Evolutionary conservation across 2,113 vertebrate genomes (phyloP), one percentile per base, ranked within the genome.

Genomic region (Salvator merianae): DNA sequence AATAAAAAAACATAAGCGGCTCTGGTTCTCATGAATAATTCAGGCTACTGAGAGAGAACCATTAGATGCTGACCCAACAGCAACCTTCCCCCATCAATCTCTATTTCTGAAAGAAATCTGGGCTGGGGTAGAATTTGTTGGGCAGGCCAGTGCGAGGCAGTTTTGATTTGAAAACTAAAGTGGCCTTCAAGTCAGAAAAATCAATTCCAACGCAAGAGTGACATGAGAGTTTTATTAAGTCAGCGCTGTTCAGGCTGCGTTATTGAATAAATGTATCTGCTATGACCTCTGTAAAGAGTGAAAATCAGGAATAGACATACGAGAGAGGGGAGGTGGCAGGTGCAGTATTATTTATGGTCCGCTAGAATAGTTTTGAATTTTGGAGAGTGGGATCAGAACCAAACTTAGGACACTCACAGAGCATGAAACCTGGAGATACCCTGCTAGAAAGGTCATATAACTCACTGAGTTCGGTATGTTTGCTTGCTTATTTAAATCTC

Each of bases 141-240:
- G 93, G 88, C 93, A 9, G 75, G 87, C 20, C 43, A 87, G 82
- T 63, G 36, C 76, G 87, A 89, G 90, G 88, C 89, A 71, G 86
- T 83, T 93, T 92, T 95, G 95, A 96, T 94, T 94, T 95, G 95
- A 88, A 91, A 93, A 84, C 91, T 71, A 84, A 89, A 89, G 89
- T 88, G 86, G 88, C 90, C 92, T 87, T 93, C 82, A 73, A 89
- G 90, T 86, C 81, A 92, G 75, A 90, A 94, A 95, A 96, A 95
- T 96, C 92, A 94, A 94, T 96, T 93, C 90, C 87, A 93, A 93
- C 88, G 87, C 79, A 91, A 47, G 92, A 92, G 88, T 91, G 94
- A 94, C 94, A 94, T 85, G 89, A 93, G 75, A 36, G 91, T 91
- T 95, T 94, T 93, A 96, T 95, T 90, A 94, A 95, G 94, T 93